Base-by-base conservation (phyloP, 2,888 invertebrate genomes). In the Nomada ferruginata region DNA sequence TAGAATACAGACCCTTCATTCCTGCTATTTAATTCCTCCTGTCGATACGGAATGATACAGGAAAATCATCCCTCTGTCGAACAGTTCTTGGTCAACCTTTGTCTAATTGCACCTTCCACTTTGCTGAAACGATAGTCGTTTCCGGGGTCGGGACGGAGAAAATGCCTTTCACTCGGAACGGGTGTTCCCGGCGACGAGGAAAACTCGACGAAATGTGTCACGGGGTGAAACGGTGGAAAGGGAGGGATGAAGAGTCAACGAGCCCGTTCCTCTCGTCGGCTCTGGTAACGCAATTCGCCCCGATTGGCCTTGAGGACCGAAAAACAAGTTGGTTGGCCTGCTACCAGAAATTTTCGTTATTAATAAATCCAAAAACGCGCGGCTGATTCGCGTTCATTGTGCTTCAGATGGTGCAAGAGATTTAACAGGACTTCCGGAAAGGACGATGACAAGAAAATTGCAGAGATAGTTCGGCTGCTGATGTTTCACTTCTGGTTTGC, bases 221-320 rank as follows among this genome's bases (percentile, higher is more conserved):
- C 50, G 29, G 44, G 65, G 64, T 18, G 47, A 53, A 18, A 36
- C 44, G 61, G 57, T 15, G 23, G 55, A n/a, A 36, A 26, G 18
- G 36, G 23, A 47, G 55, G 55, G 44, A 61, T 57, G 63, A 63
- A 75, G 74, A 74, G 76, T 81, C 81, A 83, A 85, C 83, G 81
- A 75, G 85, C 68, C 65, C 36, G 68, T 84, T 80, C 79, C 36
- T 36, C 36, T 79, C 76, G 77, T 76, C 83, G 76, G 23, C 50
- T 47, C 60, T 63, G 52, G 76, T 57, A 79, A 79, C 72, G 80
- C 78, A 76, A 84, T 66, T 15, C 69, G 53, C 29, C 76, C 55
- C 5, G 63, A 47, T 74, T 84, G 88, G 87, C 89, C 89, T 88
- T 88, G 88, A 70, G 69, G 66, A 72, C 74, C 82, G 85, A 87